phyloP scores from a whole-genome alignment of 2,888 invertebrate species.

The Nudaria mundana region DNA sequence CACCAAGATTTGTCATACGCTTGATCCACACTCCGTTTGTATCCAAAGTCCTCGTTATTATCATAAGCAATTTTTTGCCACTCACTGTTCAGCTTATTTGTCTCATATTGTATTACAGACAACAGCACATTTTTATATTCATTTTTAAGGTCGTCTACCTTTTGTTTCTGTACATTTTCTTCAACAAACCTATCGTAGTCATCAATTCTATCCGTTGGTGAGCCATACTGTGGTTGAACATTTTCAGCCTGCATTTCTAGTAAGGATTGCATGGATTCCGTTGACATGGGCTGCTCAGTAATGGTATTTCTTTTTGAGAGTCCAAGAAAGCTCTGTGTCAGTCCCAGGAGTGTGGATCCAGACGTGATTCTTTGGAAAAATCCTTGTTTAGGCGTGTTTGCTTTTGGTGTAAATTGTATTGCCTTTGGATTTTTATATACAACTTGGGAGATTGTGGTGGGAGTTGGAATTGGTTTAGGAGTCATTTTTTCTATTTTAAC shows the following conservation, averaged over 20 bases:
- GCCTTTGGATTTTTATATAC: too few species aligned
- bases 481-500: background rate
- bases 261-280: background rate
- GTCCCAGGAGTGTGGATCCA: background rate
- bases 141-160: slow-evolving; percentile 5
- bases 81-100: slow-evolving; percentile 33
- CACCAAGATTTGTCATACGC: slow-evolving; percentile 3
- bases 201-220: slow-evolving; percentile 39
- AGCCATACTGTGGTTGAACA: slow-evolving; percentile 1
- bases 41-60: background rate
- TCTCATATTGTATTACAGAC: slow-evolving; percentile 46
- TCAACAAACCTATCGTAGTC: slow-evolving; percentile 18
- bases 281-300: background rate
- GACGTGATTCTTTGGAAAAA: background rate
- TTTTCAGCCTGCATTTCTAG: background rate
- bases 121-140: slow-evolving; percentile 34
- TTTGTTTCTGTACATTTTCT: too few species aligned
- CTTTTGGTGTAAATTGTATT: background rate
- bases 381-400: background rate
- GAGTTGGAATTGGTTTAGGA: background rate
- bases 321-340: background rate
- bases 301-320: background rate
- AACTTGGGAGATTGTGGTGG: too few species aligned
- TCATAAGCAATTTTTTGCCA: slow-evolving; percentile 22
- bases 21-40: background rate